A percentile compares a stretch with the other conserved stretches of the same genome.
Evolutionary conservation across 2,888 invertebrate genomes (phyloP).

Genomic region (Melanchra persicariae): DNA sequence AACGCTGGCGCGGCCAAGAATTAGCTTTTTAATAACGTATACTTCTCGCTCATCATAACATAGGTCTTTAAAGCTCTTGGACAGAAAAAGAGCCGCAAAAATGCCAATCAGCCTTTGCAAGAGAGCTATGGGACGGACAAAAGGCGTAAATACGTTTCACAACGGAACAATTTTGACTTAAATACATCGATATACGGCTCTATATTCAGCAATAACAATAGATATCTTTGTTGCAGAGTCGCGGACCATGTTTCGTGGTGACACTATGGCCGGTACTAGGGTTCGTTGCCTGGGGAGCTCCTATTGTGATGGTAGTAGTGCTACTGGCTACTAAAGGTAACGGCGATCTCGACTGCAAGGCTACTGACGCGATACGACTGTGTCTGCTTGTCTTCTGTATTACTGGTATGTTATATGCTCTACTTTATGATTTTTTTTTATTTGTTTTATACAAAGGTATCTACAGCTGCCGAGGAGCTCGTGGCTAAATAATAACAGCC

Average conservation of each 20-base stretch:
- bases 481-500: no score
- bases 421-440: no score
- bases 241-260: conserved; percentile 95
- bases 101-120: not conserved
- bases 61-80: no score
- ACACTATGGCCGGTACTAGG: conserved; percentile 93
- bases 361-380: conserved; percentile 94
- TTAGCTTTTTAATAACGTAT: no score
- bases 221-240: conserved; percentile 89
- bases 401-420: conserved; percentile 90
- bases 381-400: conserved; percentile 95
- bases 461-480: no score
- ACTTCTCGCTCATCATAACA: no score
- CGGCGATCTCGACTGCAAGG: conserved; percentile 94
- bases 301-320: conserved; percentile 92
- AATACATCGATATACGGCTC: not conserved
- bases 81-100: not conserved
- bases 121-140: not conserved
- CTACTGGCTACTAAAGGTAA: conserved; percentile 92
- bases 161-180: not conserved
- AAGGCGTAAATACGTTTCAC: not conserved
- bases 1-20: not conserved
- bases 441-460: no score
- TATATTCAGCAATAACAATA: not conserved
- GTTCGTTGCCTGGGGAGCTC: conserved; percentile 92